Conservation (phyloP, 2,797 vertebrate genomes). For the Acomys russatus region DNA sequence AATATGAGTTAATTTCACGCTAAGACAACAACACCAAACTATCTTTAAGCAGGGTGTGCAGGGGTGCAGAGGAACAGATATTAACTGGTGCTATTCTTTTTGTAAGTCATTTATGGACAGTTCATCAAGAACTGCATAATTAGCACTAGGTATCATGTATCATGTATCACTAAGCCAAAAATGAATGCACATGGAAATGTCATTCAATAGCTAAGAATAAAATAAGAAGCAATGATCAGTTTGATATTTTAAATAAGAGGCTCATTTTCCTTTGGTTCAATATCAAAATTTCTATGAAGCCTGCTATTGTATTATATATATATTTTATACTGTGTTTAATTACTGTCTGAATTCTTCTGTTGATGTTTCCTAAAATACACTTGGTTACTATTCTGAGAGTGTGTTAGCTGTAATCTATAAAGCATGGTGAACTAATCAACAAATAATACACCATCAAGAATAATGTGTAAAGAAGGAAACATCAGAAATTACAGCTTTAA, state of each 20-base stretch:
- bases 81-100: conserved; percentile 10
- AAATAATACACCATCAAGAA: conserved; percentile 51
- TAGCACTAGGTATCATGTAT: conserved; percentile 63
- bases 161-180: conserved; percentile 64
- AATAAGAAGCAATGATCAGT: conserved; percentile 62
- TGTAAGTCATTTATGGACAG: conserved; percentile 31
- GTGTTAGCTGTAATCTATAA: conserved; percentile 39
- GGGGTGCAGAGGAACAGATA: conserved; percentile 1
- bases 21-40: conserved; percentile 1
- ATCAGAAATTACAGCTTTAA: conserved; percentile 29
- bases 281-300: conserved; percentile 53
- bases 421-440: conserved; percentile 14
- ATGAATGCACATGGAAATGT: conserved; percentile 65
- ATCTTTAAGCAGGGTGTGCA: conserved; percentile 29
- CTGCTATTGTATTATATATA: conserved; percentile 61
- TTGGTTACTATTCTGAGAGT: conserved; percentile 65
- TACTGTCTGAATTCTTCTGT: conserved; percentile 56
- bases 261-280: conserved; percentile 42
- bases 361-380: conserved; percentile 59
- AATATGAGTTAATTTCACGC: conserved; percentile 14
- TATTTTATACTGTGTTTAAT: conserved; percentile 62
- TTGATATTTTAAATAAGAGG: conserved; percentile 74
- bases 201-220: conserved; percentile 63
- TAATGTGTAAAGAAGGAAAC: neutral
- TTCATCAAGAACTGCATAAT: conserved; percentile 73